Evolutionary conservation across 2,797 vertebrate genomes (phyloP).

Genomic region (Molothrus aeneus): DNA sequence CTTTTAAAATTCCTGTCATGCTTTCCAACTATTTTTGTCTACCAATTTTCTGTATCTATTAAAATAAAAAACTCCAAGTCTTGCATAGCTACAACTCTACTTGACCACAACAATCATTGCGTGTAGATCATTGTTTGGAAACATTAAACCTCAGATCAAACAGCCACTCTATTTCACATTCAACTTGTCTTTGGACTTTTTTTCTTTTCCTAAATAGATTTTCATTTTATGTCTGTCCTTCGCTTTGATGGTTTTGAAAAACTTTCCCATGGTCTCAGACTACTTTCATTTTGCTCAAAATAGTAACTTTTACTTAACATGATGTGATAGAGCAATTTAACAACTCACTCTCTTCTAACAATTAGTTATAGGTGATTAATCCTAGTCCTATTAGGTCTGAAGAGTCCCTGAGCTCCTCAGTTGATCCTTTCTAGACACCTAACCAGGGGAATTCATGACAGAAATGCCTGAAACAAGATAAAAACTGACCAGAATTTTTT

Average conservation of each 20-base stretch:
- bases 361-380: constrained; percentile 29
- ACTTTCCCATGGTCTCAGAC: not conserved
- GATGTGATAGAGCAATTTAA: constrained; percentile 38
- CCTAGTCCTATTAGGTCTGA: not conserved
- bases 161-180: not conserved
- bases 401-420: constrained; percentile 1
- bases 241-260: constrained; percentile 5
- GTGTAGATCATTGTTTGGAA: not conserved
- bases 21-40: not conserved
- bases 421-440: not conserved
- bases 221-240: not conserved
- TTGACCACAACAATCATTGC: not conserved
- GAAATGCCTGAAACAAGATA: not conserved
- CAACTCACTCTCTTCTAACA: constrained; percentile 9
- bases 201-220: not conserved
- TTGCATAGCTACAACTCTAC: not conserved
- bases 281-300: not conserved
- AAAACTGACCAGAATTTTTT: not conserved
- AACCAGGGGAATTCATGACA: not conserved
- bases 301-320: constrained; percentile 10
- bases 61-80: not conserved
- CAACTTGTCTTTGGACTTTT: not conserved
- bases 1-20: not conserved
- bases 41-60: not conserved
- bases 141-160: not conserved